These are phyloP conservation scores for Punctoribates punctum DNA, from an alignment of 2,888 invertebrate genomes.

Conservation along the genomic window DNA sequence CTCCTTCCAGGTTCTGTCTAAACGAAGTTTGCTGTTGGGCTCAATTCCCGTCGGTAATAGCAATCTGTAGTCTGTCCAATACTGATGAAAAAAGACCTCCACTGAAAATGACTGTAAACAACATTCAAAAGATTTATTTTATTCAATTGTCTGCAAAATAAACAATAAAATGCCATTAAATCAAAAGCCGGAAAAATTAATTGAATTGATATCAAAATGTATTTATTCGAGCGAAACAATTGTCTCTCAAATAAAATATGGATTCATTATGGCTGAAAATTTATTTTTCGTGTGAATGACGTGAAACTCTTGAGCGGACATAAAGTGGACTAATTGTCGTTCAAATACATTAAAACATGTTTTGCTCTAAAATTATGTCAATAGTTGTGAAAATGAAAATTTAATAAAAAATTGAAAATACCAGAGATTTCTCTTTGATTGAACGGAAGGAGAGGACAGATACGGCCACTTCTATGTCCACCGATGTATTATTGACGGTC, in stretches of 20 bases:
- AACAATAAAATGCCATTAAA: not conserved
- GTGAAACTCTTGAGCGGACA: no score
- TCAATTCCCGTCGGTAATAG: slow-evolving; percentile 31
- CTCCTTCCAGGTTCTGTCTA: slow-evolving; percentile 42
- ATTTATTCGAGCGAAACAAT: no score
- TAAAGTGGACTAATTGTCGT: no score
- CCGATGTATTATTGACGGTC: slow-evolving; percentile 11
- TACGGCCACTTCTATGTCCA: slow-evolving; percentile 18
- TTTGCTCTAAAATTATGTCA: no score
- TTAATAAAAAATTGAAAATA: not conserved
- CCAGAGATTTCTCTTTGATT: slow-evolving; percentile 30
- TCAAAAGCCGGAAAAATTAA: not conserved
- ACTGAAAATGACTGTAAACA: slow-evolving; percentile 33
- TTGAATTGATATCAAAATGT: not conserved
- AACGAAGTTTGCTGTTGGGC: not conserved
- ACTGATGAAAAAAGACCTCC: slow-evolving; percentile 41
- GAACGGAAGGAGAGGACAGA: slow-evolving; percentile 20
- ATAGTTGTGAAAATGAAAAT: no score
- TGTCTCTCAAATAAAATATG: not conserved
- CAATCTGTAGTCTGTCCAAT: slow-evolving; percentile 40
- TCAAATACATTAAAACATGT: no score
- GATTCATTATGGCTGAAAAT: not conserved
- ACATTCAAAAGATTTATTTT: no score
- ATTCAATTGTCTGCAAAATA: not conserved
- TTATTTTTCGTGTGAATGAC: not conserved